A percentile compares a stretch with the other conserved stretches of the same genome.
Evolutionary conservation across 2,113 vertebrate genomes (phyloP).

Genomic region (Suricata suricatta): DNA sequence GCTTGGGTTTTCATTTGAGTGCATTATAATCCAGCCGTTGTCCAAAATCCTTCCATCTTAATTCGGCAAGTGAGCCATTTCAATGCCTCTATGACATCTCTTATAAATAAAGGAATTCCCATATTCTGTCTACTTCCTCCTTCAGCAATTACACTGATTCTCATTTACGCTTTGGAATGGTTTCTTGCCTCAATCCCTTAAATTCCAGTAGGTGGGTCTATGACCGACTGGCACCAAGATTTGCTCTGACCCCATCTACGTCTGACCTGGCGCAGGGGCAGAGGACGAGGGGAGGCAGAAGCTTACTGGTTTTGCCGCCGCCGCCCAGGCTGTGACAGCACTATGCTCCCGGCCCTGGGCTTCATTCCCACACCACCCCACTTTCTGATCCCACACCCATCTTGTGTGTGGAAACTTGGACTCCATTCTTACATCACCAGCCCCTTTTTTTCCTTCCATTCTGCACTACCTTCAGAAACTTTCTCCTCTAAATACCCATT

Average conservation of each 20-base stretch:
- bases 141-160: not conserved
- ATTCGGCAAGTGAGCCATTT: not conserved
- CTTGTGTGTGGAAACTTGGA: not conserved
- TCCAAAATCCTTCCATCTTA: not conserved
- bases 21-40: not conserved
- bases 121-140: not conserved
- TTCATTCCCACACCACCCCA: not conserved
- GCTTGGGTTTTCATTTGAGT: not conserved
- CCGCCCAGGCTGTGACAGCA: not conserved
- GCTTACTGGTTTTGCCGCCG: not conserved
- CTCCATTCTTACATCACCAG: not conserved
- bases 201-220: not conserved
- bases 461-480: not conserved
- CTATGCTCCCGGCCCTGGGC: rapidly evolving
- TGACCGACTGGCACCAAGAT: not conserved
- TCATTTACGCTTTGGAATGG: not conserved
- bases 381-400: not conserved
- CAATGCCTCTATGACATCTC: not conserved
- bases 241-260: not conserved
- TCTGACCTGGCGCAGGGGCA: not conserved
- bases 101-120: not conserved
- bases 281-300: not conserved
- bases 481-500: not conserved
- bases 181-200: not conserved
- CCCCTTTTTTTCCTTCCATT: too few species aligned